These are phyloP conservation scores for Sturnus vulgaris DNA, from an alignment of 2,113 vertebrate species.

Conservation along the genomic window DNA sequence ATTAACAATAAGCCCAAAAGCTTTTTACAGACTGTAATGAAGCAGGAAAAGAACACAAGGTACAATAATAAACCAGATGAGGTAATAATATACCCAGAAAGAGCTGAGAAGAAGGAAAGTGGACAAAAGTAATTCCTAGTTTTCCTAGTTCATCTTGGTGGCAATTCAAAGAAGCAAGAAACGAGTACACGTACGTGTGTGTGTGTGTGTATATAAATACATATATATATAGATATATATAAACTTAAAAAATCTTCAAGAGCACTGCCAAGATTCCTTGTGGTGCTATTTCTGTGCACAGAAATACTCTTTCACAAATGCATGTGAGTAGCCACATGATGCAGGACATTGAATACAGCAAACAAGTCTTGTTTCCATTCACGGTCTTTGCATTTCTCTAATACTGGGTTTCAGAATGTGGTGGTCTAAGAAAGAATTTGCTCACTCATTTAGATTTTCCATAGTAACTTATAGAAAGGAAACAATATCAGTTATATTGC, in stretches of 20 bases:
- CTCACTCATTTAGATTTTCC: constrained; percentile 46
- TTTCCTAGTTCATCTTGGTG: neutral
- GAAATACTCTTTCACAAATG: neutral
- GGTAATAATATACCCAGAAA: constrained; percentile 47
- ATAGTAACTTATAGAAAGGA: constrained; percentile 50
- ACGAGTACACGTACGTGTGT: neutral
- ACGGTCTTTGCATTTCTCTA: constrained; percentile 62
- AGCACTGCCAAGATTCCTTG: constrained; percentile 6
- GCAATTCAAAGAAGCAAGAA: neutral
- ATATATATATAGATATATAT: neutral
- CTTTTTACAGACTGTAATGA: constrained; percentile 68
- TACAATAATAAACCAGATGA: constrained; percentile 60
- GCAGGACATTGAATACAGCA: constrained; percentile 18
- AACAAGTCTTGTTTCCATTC: constrained; percentile 65
- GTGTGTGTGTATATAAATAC: neutral
- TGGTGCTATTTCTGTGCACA: constrained; percentile 6
- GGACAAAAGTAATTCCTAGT: neutral
- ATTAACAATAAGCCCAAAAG: constrained; percentile 67
- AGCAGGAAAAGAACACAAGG: constrained; percentile 46
- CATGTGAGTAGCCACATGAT: neutral
- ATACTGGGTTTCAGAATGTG: constrained; percentile 55
- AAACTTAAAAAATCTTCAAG: neutral
- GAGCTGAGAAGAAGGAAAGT: constrained; percentile 33
- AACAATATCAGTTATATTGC: neutral
- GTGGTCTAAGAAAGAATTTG: constrained; percentile 56